A percentile compares a stretch with the other conserved stretches of the same genome.
These are phyloP conservation scores for Stictocephala bisonia DNA, from an alignment of 2,888 invertebrate species.

Conservation along the genomic window DNA sequence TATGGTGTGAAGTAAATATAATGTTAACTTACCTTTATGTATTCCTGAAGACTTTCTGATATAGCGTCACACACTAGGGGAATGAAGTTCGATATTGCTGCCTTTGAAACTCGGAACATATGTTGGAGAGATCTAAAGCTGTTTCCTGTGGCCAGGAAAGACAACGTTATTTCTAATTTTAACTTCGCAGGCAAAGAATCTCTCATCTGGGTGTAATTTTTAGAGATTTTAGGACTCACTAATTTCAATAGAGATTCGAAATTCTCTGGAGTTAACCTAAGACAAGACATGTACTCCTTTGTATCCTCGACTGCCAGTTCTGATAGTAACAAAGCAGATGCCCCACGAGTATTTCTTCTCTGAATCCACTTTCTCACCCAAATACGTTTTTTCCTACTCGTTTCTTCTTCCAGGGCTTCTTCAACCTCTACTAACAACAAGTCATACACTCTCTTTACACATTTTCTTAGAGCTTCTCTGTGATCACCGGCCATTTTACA, in stretches of 20 bases:
- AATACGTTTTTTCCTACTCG: slow-evolving; percentile 41
- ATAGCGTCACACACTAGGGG: slow-evolving; percentile 40
- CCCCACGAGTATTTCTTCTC: slow-evolving; percentile 45
- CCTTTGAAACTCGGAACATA: slow-evolving; percentile 40
- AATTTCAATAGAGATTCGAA: slow-evolving; percentile 37
- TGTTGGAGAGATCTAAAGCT: slow-evolving; percentile 41
- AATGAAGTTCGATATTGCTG: slow-evolving; percentile 32
- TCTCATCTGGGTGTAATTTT: slow-evolving; percentile 35
- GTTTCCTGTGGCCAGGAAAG: slow-evolving; percentile 45
- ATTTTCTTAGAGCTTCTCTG: too few relatives aligned
- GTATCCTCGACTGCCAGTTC: slow-evolving; percentile 47
- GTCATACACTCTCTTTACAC: too few relatives aligned
- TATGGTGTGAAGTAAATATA: neutral
- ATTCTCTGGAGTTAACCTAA: slow-evolving; percentile 40
- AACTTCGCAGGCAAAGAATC: slow-evolving; percentile 34
- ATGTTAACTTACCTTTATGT: slow-evolving; percentile 19
- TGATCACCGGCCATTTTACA: too few relatives aligned
- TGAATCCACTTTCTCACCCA: slow-evolving; percentile 44
- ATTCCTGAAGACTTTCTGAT: slow-evolving; percentile 21
- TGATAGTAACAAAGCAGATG: slow-evolving; percentile 40
- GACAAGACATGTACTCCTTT: slow-evolving; percentile 42
- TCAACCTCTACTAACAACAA: neutral
- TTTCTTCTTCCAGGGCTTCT: slow-evolving; percentile 28
- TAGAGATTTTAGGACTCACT: slow-evolving; percentile 28
- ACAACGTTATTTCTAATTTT: slow-evolving; percentile 40